Conservation (phyloP, 2,113 vertebrate genomes). For the Miniopterus natalensis region DNA sequence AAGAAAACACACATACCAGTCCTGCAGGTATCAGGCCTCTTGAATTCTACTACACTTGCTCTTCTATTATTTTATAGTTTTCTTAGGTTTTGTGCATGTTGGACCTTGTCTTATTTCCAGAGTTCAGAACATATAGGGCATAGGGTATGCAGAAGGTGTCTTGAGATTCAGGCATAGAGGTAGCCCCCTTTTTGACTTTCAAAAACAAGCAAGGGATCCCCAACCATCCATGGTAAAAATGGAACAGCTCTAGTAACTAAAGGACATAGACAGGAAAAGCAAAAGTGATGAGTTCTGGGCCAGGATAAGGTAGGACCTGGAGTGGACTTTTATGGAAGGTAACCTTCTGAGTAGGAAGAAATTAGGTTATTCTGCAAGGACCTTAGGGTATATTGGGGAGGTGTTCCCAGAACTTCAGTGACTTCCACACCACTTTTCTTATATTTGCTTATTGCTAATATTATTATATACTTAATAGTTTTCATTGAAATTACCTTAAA, state of each 20-base stretch:
- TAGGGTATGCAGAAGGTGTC: background rate
- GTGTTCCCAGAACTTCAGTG: background rate
- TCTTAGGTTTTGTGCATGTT: background rate
- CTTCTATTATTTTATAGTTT: background rate
- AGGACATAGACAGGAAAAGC: background rate
- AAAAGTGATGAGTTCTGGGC: background rate
- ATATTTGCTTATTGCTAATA: background rate
- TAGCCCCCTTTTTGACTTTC: background rate
- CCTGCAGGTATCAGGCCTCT: background rate
- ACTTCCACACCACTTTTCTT: background rate
- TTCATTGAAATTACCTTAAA: constrained; percentile 22
- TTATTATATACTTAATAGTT: background rate
- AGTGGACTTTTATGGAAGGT: background rate
- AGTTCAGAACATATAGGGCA: background rate
- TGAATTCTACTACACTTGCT: background rate
- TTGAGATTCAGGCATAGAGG: background rate
- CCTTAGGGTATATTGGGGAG: background rate
- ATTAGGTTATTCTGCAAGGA: background rate
- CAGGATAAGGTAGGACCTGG: background rate
- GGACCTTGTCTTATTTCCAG: background rate
- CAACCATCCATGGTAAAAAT: background rate
- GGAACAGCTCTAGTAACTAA: background rate
- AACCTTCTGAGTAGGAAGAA: background rate
- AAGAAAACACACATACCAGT: background rate
- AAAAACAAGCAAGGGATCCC: background rate